Evolutionary conservation across 2,888 invertebrate species (phyloP).

Genomic region (Drosophila robusta): DNA sequence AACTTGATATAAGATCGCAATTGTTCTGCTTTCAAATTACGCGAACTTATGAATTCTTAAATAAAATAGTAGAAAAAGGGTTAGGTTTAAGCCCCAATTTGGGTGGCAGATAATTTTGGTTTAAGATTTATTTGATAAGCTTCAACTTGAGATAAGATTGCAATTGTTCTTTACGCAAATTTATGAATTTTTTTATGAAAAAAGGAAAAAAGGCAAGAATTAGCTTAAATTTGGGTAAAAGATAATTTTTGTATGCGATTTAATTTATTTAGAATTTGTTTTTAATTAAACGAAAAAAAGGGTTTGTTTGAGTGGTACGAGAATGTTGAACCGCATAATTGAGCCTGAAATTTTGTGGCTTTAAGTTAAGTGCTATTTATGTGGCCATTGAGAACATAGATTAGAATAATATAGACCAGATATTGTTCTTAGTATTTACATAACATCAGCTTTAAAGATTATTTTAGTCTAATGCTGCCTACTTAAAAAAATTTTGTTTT

Average conservation of each 20-base stretch:
- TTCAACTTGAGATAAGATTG: background rate
- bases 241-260: background rate
- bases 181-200: background rate
- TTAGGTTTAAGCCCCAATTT: background rate
- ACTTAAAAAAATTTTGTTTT: too few species aligned
- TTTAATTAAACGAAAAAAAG: constrained; percentile 1
- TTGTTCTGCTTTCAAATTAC: constrained; percentile 11
- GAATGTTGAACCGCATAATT: background rate
- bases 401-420: too few species aligned
- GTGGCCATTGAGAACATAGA: too few species aligned
- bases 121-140: constrained; percentile 1
- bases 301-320: background rate
- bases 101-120: background rate
- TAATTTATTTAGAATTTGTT: background rate
- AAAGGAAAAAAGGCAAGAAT: background rate
- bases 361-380: background rate
- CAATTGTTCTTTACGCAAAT: background rate
- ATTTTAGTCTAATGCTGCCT: too few species aligned
- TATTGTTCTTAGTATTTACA: too few species aligned
- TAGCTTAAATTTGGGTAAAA: background rate
- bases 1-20: constrained; percentile 1
- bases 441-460: too few species aligned
- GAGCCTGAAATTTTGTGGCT: background rate
- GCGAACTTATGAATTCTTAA: constrained; percentile 25
- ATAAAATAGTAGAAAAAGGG: background rate